A percentile compares a stretch with the other conserved stretches of the same genome.
These are phyloP conservation scores for Aurelia coerulea DNA, from an alignment of 30 jellyfish, hydroid and myxozoan genomes.

Conservation along the genomic window DNA sequence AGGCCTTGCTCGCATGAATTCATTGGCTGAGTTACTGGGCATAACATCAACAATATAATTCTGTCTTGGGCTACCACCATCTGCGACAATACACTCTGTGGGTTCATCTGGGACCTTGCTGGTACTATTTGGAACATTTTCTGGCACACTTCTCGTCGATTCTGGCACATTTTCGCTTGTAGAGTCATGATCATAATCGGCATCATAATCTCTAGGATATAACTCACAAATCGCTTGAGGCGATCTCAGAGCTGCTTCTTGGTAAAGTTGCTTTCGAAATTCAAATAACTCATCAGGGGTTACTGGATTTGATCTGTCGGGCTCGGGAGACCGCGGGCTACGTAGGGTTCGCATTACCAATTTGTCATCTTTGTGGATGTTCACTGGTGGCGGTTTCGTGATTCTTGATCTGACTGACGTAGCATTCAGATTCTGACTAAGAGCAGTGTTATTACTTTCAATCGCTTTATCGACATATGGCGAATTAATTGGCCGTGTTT, in stretches of 20 bases:
- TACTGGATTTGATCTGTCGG: slow-evolving; percentile 1
- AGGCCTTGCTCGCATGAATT: background rate
- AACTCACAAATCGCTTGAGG: slow-evolving; percentile 68
- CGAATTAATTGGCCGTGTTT: background rate
- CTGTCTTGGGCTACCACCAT: background rate
- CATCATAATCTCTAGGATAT: slow-evolving; percentile 86
- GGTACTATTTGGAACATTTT: background rate
- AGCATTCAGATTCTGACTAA: background rate
- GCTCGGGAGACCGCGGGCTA: slow-evolving; percentile 42
- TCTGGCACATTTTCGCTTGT: background rate
- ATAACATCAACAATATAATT: slow-evolving; percentile 23
- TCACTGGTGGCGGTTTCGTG: slow-evolving; percentile 17
- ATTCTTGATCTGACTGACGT: background rate
- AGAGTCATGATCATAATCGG: slow-evolving; percentile 44
- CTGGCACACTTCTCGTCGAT: background rate
- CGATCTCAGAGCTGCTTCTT: too few species aligned
- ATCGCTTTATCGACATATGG: background rate
- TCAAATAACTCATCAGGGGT: slow-evolving; percentile 49
- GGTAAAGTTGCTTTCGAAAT: slow-evolving; percentile 1
- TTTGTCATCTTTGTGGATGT: slow-evolving; percentile 55
- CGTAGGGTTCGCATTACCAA: slow-evolving; percentile 85
- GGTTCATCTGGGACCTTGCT: too few species aligned
- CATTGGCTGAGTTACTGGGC: slow-evolving; percentile 30
- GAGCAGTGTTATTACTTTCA: background rate
- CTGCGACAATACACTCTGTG: too few species aligned